Evolutionary conservation across 2,113 vertebrate genomes (phyloP).

Genomic region (Physeter macrocephalus): DNA sequence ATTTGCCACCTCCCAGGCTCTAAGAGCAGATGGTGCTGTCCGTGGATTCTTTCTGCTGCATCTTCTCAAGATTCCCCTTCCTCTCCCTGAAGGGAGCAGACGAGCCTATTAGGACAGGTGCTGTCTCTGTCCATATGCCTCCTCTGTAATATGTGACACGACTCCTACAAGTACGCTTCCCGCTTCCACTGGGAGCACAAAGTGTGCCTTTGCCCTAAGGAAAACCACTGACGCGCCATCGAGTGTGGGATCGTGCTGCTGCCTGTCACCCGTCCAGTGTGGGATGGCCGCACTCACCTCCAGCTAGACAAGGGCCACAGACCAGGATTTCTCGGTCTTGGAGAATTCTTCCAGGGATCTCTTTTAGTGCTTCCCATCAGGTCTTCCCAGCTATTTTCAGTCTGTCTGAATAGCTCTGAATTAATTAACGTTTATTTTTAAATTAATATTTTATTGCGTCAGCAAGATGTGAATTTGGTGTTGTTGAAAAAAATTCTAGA

Average conservation of each 20-base stretch:
- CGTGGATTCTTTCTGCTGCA: neutral
- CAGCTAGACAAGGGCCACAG: neutral
- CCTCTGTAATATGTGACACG: neutral
- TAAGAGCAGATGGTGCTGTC: neutral
- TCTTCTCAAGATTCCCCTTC: neutral
- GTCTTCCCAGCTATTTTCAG: constrained; percentile 55
- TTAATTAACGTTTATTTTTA: neutral
- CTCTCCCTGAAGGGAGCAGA: neutral
- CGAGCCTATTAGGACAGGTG: constrained; percentile 19
- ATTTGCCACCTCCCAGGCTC: neutral
- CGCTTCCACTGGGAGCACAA: neutral
- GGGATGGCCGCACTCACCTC: neutral
- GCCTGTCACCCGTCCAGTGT: constrained; percentile 27
- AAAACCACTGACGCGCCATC: neutral
- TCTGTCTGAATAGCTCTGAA: constrained; percentile 39
- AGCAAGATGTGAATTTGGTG: neutral
- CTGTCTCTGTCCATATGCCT: neutral
- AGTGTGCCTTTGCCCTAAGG: neutral
- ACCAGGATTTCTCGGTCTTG: constrained; percentile 43
- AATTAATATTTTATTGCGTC: neutral
- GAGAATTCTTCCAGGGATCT: neutral
- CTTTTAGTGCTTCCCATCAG: constrained; percentile 43
- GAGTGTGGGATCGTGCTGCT: neutral
- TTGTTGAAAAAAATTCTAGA: neutral
- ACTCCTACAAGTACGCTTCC: neutral